These are phyloP conservation scores for Epinotia brunnichana DNA, from an alignment of 2,888 invertebrate species.

Conservation along the genomic window DNA sequence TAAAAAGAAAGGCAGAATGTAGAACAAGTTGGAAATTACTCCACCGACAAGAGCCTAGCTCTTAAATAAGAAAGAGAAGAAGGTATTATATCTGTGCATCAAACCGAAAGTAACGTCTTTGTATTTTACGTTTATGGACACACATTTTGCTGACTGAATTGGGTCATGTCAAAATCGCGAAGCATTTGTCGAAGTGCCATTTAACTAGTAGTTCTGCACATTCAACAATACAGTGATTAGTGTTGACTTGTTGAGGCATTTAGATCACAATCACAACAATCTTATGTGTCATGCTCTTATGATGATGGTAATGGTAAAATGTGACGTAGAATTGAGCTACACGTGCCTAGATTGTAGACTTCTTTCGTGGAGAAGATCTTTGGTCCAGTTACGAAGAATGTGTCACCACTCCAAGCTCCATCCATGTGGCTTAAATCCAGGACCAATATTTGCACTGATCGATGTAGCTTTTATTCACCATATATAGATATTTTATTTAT, in stretches of 20 bases:
- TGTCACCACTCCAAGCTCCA: not conserved
- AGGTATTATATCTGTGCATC: too few species aligned
- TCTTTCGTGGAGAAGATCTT: not conserved
- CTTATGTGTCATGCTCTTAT: conserved; percentile 14
- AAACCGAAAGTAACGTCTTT: too few species aligned
- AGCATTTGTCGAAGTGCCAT: not conserved
- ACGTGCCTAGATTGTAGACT: not conserved
- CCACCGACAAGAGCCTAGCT: too few species aligned
- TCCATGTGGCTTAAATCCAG: too few species aligned
- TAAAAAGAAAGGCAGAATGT: too few species aligned
- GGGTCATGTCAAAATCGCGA: not conserved
- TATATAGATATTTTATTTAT: too few species aligned
- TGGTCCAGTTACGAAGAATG: not conserved
- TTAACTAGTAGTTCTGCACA: conserved; percentile 1
- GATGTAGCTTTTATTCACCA: too few species aligned
- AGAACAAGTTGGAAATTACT: too few species aligned
- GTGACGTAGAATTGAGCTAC: not conserved
- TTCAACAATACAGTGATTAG: conserved; percentile 5
- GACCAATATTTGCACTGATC: too few species aligned
- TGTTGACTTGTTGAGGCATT: not conserved
- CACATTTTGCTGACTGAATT: not conserved
- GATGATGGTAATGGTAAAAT: conserved; percentile 1
- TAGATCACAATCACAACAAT: conserved; percentile 22
- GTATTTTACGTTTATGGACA: too few species aligned
- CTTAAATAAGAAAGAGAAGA: too few species aligned